Evolutionary conservation across 2,888 invertebrate genomes (phyloP).

Genomic region (Drosophila putrida): DNA sequence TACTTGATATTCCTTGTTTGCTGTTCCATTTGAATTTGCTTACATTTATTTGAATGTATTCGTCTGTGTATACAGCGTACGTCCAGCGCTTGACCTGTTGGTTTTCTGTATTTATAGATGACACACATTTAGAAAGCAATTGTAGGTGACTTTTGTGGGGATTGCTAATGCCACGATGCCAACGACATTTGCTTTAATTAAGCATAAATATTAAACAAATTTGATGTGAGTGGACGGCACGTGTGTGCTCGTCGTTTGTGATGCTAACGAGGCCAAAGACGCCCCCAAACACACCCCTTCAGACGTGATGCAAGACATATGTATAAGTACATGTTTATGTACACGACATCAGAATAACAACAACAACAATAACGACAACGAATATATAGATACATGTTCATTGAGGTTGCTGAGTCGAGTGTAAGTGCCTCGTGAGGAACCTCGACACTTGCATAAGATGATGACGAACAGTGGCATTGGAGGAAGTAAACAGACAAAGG

Average conservation of each 20-base stretch:
- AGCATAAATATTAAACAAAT: slow-evolving; percentile 57
- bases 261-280: slow-evolving; percentile 20
- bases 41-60: background rate
- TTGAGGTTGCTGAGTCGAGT: slow-evolving; percentile 29
- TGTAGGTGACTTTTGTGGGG: slow-evolving; percentile 29
- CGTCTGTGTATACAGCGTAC: slow-evolving; percentile 12
- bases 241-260: slow-evolving; percentile 43
- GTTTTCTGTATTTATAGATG: slow-evolving; percentile 23
- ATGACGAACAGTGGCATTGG: slow-evolving; percentile 29
- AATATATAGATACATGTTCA: slow-evolving; percentile 28
- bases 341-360: slow-evolving; percentile 8
- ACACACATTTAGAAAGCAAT: slow-evolving; percentile 36
- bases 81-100: slow-evolving; percentile 15
- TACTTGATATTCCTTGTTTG: background rate
- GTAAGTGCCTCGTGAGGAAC: slow-evolving; percentile 33
- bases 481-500: slow-evolving; percentile 37
- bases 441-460: slow-evolving; percentile 37
- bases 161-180: slow-evolving; percentile 20
- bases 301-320: slow-evolving; percentile 12
- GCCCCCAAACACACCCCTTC: slow-evolving; percentile 4
- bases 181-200: slow-evolving; percentile 49
- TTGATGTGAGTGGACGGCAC: slow-evolving; percentile 51
- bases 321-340: background rate
- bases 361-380: slow-evolving; percentile 10
- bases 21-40: slow-evolving; percentile 5